Evolutionary conservation across 2,113 vertebrate genomes (phyloP), one percentile per base, ranked within the genome.

Genomic region (Ranitomeya imitator): DNA sequence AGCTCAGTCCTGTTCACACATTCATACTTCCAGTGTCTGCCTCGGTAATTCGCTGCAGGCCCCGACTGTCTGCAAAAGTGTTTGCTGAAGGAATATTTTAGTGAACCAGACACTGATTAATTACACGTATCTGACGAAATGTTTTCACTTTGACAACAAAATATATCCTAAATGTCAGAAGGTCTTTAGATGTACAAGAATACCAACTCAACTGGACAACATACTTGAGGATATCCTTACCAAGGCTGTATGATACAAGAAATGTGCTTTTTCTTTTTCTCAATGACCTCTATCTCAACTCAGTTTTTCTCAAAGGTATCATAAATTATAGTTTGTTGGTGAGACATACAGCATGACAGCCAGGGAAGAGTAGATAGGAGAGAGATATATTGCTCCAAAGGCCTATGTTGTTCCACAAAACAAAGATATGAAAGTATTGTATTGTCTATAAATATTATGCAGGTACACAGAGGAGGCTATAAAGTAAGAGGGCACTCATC

Each of bases 1-100:
- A 11, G 69, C 23, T 74, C 7, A 14, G 19, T 61, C 63, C 16
- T 63, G 45, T 76, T 84, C 83, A 78, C 80, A 88, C 59, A 52
- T 77, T 83, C 79, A 26, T 78, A 65, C 71, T 54, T 51, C 3
- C 10, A 61, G 18, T 13, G 55, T 71, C 74, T 83, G 73, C 65
- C 79, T 88, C 51, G 37, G 81, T 31, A 67, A 31, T 60, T 55
- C 7, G 80, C 87, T 78, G 87, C 73, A 83, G 87, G 87, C 80
- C 81, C 37, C 71, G 6, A 65, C 55, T 78, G 71, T 84, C 80
- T 67, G 37, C 52, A 23, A 73, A 83, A 73, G 60, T 23, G 52
- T 87, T 82, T 18, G n/a, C 21, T 51, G 55, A 60, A 52, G 54
- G 80, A 78, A 83, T 88, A 77, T 83, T 77, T 67, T 54, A 78